Evolutionary conservation across 2,113 vertebrate genomes (phyloP).

Genomic region (Melanotaenia duboulayi): DNA sequence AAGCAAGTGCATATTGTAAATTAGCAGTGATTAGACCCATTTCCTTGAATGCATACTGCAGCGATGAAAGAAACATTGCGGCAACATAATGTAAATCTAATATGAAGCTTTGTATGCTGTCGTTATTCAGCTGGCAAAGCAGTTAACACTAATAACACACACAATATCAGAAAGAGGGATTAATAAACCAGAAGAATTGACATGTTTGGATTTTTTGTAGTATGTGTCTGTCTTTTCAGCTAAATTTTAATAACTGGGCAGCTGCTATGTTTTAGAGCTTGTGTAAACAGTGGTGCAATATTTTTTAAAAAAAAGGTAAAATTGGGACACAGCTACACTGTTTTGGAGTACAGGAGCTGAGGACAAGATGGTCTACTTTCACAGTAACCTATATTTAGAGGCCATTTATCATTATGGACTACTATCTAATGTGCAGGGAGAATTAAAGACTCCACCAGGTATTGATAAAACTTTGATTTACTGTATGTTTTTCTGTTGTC

Average conservation of each 20-base stretch:
- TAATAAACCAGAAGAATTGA: neutral
- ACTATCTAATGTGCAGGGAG: conserved; percentile 4
- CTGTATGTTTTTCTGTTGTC: neutral
- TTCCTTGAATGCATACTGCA: neutral
- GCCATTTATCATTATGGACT: conserved; percentile 31
- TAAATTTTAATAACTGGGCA: neutral
- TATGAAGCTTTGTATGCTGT: neutral
- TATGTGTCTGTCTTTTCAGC: neutral
- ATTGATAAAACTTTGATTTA: neutral
- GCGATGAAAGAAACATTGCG: neutral
- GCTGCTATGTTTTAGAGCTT: neutral
- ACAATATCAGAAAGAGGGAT: neutral
- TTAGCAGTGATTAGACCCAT: conserved; percentile 12
- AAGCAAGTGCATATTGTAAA: neutral
- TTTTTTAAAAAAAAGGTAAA: too few relatives aligned
- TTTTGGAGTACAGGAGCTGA: conserved; percentile 16
- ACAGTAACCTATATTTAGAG: conserved; percentile 49
- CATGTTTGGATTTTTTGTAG: neutral
- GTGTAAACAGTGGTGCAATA: neutral
- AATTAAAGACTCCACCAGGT: neutral
- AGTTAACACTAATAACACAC: neutral
- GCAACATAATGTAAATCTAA: neutral
- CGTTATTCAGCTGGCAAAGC: neutral
- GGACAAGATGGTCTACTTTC: conserved; percentile 31
- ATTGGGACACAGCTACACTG: conserved; percentile 29